Base-by-base conservation (phyloP, 2,888 invertebrate species). In the Cephus sareptanus region DNA sequence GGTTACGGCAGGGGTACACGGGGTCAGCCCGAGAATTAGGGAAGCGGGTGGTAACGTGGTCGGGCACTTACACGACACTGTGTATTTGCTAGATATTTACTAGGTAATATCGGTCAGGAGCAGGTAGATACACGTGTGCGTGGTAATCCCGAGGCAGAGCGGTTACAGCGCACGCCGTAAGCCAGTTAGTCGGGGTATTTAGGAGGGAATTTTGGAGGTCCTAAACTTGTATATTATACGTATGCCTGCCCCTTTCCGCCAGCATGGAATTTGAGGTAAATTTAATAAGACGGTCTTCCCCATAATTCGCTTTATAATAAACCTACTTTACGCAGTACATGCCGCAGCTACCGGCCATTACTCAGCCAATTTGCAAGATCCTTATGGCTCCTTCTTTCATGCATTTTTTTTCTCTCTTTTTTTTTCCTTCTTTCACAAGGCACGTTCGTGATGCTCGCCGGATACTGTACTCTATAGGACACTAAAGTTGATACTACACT, bases 111-210 rank as follows among this genome's bases (percentile, higher is more conserved):
- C 85, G 85, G 87, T 84, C 85, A 83, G 71, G 81, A 81, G 77
- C 77, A 56, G 69, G 83, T 78, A 77, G 81, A 76, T 83, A 83
- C 83, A 85, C 84, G 82, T 82, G 87, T 87, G 84, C 81, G 81
- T 76, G 83, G 84, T 86, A 85, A 85, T 85, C 83, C 75, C 75
- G 76, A 69, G 73, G 81, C 73, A 80, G 77, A 77, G 80, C 76
- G 74, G 79, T 78, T 56, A 79, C 76, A 79, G 82, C 83, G 83
- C 84, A 84, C 81, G 82, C 79, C 83, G 78, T 89, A 89, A 90
- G 90, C 90, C 89, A 90, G 90, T 91, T 90, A 90, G 89, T 86
- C 86, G 84, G 88, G 87, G 88, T 89, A 90, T 90, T 91, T 90
- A 89, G 89, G 86, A 88, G 88, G 86, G 87, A 89, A 89, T 89